Conservation (phyloP, 2,888 invertebrate genomes). For the Campoletis raptor region DNA sequence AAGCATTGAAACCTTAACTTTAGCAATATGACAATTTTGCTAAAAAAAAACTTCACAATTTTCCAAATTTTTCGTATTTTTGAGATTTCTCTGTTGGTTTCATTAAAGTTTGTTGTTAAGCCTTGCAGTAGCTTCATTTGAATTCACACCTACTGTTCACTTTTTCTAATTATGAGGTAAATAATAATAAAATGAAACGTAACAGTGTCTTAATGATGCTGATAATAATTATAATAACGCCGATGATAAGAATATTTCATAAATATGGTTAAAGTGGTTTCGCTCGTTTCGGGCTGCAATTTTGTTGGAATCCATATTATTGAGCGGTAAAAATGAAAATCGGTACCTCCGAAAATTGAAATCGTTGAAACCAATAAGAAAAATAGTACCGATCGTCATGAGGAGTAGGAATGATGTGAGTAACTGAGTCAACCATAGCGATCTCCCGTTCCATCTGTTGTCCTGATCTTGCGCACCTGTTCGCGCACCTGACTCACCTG, state of each 20-base stretch:
- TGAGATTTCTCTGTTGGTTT: neutral
- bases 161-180: neutral
- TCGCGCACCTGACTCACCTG: slow-evolving; percentile 81
- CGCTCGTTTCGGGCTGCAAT: neutral
- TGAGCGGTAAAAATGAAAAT: neutral
- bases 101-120: neutral
- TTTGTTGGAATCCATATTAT: neutral
- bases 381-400: slow-evolving; percentile 47
- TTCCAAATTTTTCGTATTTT: too few relatives aligned
- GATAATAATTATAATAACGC: neutral
- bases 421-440: slow-evolving; percentile 22
- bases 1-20: too few relatives aligned
- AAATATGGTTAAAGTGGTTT: neutral
- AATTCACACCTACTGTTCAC: neutral
- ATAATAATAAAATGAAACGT: neutral
- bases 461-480: slow-evolving; percentile 79
- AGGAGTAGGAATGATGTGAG: slow-evolving; percentile 17
- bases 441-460: slow-evolving; percentile 73
- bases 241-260: neutral
- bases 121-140: neutral
- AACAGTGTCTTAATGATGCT: neutral
- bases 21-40: too few relatives aligned
- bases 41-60: too few relatives aligned
- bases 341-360: neutral
- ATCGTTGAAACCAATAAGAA: slow-evolving; percentile 23